Percentiles rank a stretch among this genome's conserved stretches.
Conservation (phyloP, 2,888 invertebrate species). For the Camptogramma bilineatum region DNA sequence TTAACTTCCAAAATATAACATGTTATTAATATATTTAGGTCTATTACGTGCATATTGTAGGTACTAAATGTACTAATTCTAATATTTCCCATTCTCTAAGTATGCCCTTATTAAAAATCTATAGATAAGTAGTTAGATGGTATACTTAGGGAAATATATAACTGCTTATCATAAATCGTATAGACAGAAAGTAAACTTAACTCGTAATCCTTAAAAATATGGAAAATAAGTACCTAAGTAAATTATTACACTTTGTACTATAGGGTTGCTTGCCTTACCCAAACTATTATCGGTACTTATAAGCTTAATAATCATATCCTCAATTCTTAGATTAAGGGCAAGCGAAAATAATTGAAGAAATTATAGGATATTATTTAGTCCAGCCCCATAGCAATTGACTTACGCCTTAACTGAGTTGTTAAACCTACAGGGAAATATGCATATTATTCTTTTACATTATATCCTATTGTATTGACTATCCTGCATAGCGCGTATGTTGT, state of each 20-base stretch:
- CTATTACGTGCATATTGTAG: constrained; percentile 4
- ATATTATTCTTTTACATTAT: constrained; percentile 68
- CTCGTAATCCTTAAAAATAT: background rate
- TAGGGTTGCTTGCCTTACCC: constrained; percentile 12
- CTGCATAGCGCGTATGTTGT: constrained; percentile 63
- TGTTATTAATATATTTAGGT: constrained; percentile 16
- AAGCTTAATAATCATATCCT: constrained; percentile 36
- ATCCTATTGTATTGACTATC: constrained; percentile 57
- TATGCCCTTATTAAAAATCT: constrained; percentile 5
- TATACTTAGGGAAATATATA: constrained; percentile 13
- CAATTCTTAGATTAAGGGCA: constrained; percentile 8
- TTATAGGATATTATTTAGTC: constrained; percentile 18
- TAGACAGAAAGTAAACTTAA: background rate
- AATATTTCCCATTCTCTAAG: constrained; percentile 11
- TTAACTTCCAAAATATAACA: constrained; percentile 34
- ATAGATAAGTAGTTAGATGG: background rate
- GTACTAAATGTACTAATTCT: background rate
- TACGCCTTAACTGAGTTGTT: constrained; percentile 63
- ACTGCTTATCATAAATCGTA: constrained; percentile 6
- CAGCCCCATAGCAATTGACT: constrained; percentile 31
- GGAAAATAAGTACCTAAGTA: background rate
- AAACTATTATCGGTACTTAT: constrained; percentile 10
- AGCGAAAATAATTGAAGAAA: background rate
- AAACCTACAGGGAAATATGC: constrained; percentile 74
- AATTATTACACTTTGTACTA: background rate